Evolutionary conservation across 1,140 invertebrate genomes (phyloP), one percentile per base, ranked within the genome.

Genomic region (Drosophila jambulina): DNA sequence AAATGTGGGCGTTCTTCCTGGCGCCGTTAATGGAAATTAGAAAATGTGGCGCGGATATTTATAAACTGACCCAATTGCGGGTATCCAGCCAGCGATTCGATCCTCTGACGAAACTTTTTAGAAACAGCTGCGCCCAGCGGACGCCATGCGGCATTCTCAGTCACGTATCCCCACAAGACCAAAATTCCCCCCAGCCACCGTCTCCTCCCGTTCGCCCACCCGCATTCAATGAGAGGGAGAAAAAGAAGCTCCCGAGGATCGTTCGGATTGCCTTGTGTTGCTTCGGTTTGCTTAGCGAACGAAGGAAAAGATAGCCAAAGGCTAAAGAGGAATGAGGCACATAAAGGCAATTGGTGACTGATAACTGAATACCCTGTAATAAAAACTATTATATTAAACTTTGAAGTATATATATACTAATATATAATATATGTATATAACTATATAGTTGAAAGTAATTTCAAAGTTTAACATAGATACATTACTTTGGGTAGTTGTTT

Each of bases 61-160:
- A 75, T 87, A 87, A 87, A 80, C 58, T 87, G 84, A 87, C 84
- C 84, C 74, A 90, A 71, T 84, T 87, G 76, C 45, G 27, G 51
- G 57, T 23, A 49, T 84, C 76, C 64, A 82, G 74, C 63, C 56
- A 65, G 61, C 43, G 43, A 84, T 90, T 86, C 51, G 51, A 84
- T 90, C 84, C 85, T 84, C 84, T 72, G 70, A 75, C 72, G 67
- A 87, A 83, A 72, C 65, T 78, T 62, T 70, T 48, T 25, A 51
- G 58, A 78, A 77, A 78, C 75, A 78, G 75, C 75, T 78, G 75
- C 74, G 40, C 27, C 56, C 74, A 64, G 49, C 53, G 34, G 53
- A 23, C 51, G 23, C 63, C 64, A 36, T 63, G 60, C 42, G 34
- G 56, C 53, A 21, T 36, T 23, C 21, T 23, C 51, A 56, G 53